phyloP scores from a whole-genome alignment of 2,888 invertebrate genomes.

The Coleophora deauratella region DNA sequence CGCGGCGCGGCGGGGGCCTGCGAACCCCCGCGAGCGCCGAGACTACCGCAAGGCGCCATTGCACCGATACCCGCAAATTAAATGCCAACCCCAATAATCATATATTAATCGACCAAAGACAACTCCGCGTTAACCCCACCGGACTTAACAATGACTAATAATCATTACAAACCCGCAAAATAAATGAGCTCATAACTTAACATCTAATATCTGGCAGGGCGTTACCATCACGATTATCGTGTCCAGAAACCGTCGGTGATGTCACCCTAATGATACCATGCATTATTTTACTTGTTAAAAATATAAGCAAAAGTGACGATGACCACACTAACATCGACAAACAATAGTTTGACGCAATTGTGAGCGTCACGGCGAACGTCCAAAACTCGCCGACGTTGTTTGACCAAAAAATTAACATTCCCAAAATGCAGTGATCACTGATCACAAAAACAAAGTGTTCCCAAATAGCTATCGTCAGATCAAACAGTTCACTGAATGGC shows the following conservation, averaged over 20 bases:
- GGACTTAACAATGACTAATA: constrained; percentile 45
- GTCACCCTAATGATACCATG: constrained; percentile 49
- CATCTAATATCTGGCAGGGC: constrained; percentile 45
- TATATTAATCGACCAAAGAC: constrained; percentile 55
- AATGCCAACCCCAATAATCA: constrained; percentile 49
- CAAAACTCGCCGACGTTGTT: constrained; percentile 36
- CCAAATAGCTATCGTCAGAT: constrained; percentile 51
- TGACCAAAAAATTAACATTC: constrained; percentile 44
- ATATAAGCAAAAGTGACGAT: constrained; percentile 46
- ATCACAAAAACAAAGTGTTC: constrained; percentile 56
- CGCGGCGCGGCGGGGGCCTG: constrained; percentile 14
- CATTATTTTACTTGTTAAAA: constrained; percentile 37
- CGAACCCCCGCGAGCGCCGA: constrained; percentile 21
- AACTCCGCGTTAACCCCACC: constrained; percentile 40
- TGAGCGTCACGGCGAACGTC: constrained; percentile 29
- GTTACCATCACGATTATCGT: constrained; percentile 57
- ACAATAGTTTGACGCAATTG: constrained; percentile 54
- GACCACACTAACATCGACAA: constrained; percentile 49
- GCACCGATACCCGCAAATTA: constrained; percentile 38
- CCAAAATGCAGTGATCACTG: constrained; percentile 52
- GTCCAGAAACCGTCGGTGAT: constrained; percentile 55
- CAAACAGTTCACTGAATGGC: constrained; percentile 49
- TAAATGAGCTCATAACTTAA: constrained; percentile 57
- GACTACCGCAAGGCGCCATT: constrained; percentile 28
- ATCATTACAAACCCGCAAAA: constrained; percentile 41